Conservation (phyloP, 1,140 invertebrate genomes). For the Oncopodura yosiiana region DNA sequence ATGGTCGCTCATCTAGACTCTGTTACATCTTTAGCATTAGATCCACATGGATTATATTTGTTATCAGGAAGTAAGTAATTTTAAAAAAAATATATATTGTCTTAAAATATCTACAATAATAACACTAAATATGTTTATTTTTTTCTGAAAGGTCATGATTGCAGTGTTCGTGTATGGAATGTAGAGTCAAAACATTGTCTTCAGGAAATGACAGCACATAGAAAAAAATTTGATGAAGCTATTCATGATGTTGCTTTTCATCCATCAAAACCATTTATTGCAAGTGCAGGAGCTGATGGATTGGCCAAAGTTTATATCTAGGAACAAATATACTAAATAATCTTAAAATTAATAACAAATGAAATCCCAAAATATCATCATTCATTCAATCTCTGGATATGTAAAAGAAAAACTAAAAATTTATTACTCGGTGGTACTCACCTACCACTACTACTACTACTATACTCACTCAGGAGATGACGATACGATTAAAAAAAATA, state of each 20-base stretch:
- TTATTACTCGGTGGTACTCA: no score
- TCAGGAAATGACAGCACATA: slow-evolving; percentile 97
- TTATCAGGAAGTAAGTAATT: slow-evolving; percentile 73
- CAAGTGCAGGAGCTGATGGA: slow-evolving; percentile 94
- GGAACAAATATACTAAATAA: no score
- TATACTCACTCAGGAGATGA: no score
- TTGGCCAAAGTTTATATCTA: slow-evolving; percentile 87
- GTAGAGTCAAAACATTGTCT: slow-evolving; percentile 97
- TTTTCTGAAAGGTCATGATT: slow-evolving; percentile 73
- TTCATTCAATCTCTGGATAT: neutral
- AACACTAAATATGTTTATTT: slow-evolving; percentile 14
- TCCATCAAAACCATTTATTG: slow-evolving; percentile 94
- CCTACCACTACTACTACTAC: no score
- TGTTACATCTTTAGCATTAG: slow-evolving; percentile 93
- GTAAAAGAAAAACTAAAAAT: no score
- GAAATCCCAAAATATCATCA: neutral
- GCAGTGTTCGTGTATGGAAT: slow-evolving; percentile 98
- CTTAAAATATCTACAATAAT: slow-evolving; percentile 7
- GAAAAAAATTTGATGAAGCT: slow-evolving; percentile 98
- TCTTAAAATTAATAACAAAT: neutral
- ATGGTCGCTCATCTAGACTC: slow-evolving; percentile 99
- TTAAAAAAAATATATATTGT: slow-evolving; percentile 1
- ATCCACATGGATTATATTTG: slow-evolving; percentile 95
- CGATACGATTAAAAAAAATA: no score
- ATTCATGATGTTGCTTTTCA: slow-evolving; percentile 99